Conservation (phyloP, 2,113 vertebrate species). For the Cavia porcellus region DNA sequence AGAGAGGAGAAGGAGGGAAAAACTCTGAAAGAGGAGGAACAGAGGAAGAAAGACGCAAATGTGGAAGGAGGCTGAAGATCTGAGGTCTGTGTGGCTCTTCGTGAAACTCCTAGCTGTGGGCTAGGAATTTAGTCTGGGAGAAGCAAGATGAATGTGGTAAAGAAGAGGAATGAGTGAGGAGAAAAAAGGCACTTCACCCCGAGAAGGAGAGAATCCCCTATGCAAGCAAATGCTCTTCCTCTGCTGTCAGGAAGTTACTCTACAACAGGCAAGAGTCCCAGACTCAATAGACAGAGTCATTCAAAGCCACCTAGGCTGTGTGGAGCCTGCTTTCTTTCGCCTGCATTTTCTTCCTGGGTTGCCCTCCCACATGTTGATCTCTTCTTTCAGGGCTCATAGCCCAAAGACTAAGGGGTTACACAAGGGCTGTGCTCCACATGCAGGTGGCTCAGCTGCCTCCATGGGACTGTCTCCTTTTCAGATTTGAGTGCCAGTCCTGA, state of each 20-base stretch:
- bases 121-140: neutral
- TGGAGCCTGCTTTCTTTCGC: conserved; percentile 66
- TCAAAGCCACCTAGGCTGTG: conserved; percentile 73
- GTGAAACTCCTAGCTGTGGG: neutral
- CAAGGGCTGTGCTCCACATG: neutral
- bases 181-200: conserved; percentile 10
- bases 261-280: conserved; percentile 38
- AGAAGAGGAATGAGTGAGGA: neutral
- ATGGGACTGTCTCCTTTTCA: conserved; percentile 32
- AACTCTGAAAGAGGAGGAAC: neutral
- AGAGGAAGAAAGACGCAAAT: neutral
- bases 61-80: neutral
- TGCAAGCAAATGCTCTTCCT: conserved; percentile 82
- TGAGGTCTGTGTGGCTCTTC: neutral
- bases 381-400: conserved; percentile 62
- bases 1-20: neutral
- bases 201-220: conserved; percentile 55
- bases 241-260: conserved; percentile 65
- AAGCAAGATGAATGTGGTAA: neutral
- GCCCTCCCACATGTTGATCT: conserved; percentile 76
- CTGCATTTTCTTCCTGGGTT: conserved; percentile 79
- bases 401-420: conserved; percentile 53
- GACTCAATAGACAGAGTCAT: conserved; percentile 76
- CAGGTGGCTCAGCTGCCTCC: conserved; percentile 8
- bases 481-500: neutral